These are phyloP conservation scores for Leptinotarsa undecemlineata DNA, from an alignment of 1,140 invertebrate genomes.

Conservation along the genomic window DNA sequence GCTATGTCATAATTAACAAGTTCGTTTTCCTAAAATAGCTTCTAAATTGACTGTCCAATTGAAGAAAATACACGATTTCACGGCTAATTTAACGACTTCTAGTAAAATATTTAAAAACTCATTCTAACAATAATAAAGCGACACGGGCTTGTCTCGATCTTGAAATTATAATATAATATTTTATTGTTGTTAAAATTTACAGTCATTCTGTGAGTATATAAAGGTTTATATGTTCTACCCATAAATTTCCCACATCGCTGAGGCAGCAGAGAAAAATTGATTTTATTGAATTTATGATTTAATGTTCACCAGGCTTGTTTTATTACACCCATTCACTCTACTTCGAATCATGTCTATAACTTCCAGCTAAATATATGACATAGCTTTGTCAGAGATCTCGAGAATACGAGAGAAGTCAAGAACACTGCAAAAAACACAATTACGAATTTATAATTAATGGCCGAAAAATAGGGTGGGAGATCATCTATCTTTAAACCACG, in stretches of 20 bases:
- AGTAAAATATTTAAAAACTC: conserved; percentile 15
- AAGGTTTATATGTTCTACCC: conserved; percentile 39
- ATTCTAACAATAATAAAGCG: conserved; percentile 6
- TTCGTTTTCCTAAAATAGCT: conserved; percentile 5
- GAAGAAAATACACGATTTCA: conserved; percentile 22
- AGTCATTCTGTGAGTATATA: conserved; percentile 34
- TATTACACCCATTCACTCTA: conserved; percentile 19
- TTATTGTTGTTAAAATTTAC: conserved; percentile 44
- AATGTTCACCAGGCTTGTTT: conserved; percentile 33
- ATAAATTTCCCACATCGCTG: conserved; percentile 35
- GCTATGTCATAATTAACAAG: background rate
- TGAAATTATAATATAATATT: conserved; percentile 32
- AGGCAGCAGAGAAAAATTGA: conserved; percentile 34
- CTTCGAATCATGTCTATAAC: conserved; percentile 2
- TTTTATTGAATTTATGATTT: conserved; percentile 46
- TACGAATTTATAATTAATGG: no score
- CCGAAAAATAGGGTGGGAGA: no score
- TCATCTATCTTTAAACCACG: no score
- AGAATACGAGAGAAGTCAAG: background rate
- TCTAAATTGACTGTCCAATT: conserved; percentile 13
- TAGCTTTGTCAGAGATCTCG: background rate
- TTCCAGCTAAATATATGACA: conserved; percentile 7
- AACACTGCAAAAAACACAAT: no score
- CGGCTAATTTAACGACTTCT: conserved; percentile 13
- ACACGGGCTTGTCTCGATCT: conserved; percentile 6